phyloP scores from a whole-genome alignment of 2,888 invertebrate genomes.

The Hydroisotoma schaefferi region DNA sequence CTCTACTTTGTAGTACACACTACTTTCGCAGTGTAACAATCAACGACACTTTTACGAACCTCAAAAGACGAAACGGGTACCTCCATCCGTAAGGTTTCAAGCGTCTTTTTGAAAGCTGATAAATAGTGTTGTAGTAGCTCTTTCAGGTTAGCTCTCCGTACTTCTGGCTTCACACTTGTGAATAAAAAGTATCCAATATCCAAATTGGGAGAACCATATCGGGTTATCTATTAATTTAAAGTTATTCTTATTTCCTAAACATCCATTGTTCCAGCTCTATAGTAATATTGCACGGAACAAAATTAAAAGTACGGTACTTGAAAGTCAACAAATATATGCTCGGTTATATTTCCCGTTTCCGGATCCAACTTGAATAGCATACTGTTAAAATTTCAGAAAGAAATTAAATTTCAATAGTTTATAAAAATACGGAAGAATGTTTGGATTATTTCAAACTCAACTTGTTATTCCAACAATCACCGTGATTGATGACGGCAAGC shows the following conservation, averaged over 20 bases:
- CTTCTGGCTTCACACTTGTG: slow-evolving; percentile 20
- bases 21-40: too few relatives aligned
- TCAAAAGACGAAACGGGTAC: slow-evolving; percentile 1
- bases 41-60: too few relatives aligned
- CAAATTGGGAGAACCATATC: slow-evolving; percentile 22
- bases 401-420: too few relatives aligned
- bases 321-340: slow-evolving; percentile 16
- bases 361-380: slow-evolving; percentile 23
- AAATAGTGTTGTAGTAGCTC: slow-evolving; percentile 15
- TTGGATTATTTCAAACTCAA: too few relatives aligned
- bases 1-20: too few relatives aligned
- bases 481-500: slow-evolving; percentile 22
- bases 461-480: slow-evolving; percentile 33
- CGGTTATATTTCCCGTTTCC: slow-evolving; percentile 1
- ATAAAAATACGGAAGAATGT: too few relatives aligned
- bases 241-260: neutral
- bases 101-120: neutral
- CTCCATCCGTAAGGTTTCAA: neutral
- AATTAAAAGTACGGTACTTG: slow-evolving; percentile 9
- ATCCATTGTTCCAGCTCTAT: neutral
- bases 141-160: neutral
- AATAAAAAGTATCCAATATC: slow-evolving; percentile 28
- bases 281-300: neutral
- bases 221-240: slow-evolving; percentile 1
- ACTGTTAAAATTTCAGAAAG: too few relatives aligned